A percentile compares a stretch with the other conserved stretches of the same genome.
These are phyloP conservation scores for Watersipora subatra DNA, from an alignment of 1,140 invertebrate genomes.

Conservation along the genomic window DNA sequence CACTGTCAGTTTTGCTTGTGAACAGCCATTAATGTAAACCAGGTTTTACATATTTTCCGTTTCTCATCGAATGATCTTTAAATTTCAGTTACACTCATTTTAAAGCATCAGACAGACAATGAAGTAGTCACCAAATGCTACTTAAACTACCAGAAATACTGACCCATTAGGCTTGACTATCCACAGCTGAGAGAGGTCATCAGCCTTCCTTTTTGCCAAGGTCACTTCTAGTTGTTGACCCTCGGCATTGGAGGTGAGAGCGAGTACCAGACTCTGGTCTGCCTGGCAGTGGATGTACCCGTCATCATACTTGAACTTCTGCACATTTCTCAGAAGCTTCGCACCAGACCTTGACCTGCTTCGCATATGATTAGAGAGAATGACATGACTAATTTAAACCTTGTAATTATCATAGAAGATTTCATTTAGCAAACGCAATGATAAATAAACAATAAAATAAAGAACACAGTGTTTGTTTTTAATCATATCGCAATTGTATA, in stretches of 20 bases:
- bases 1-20: too few species aligned
- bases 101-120: too few species aligned
- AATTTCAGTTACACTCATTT: too few species aligned
- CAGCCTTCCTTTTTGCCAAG: constrained; percentile 26
- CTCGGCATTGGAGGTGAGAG: constrained; percentile 19
- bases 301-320: constrained; percentile 32
- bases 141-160: constrained; percentile 1
- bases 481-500: too few species aligned
- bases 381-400: neutral
- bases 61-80: too few species aligned
- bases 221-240: constrained; percentile 25
- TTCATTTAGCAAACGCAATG: neutral
- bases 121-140: neutral
- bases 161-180: constrained; percentile 31
- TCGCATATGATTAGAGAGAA: neutral
- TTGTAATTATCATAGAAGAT: neutral
- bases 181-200: constrained; percentile 36
- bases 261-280: constrained; percentile 27
- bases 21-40: too few species aligned
- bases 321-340: constrained; percentile 11
- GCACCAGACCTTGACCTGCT: neutral
- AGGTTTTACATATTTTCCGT: too few species aligned
- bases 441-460: too few species aligned
- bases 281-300: constrained; percentile 26
- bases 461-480: too few species aligned